Percentiles rank a stretch among this genome's conserved stretches.
Evolutionary conservation across 2,113 vertebrate genomes (phyloP).

Genomic region (Helogale parvula): DNA sequence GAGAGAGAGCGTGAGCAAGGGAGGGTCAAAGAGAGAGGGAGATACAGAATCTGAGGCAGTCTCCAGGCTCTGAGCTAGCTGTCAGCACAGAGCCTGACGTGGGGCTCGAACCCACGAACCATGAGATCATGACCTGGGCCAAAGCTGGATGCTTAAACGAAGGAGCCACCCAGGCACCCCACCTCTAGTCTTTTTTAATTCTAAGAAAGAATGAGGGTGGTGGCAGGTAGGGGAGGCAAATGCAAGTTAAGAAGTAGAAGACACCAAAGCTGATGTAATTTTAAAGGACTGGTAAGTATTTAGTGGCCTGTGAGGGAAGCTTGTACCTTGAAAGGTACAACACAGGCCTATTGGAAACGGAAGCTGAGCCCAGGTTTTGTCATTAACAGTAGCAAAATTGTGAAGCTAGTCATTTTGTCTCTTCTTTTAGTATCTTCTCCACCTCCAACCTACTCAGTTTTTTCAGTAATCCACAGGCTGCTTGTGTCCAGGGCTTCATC

Average conservation of each 20-base stretch:
- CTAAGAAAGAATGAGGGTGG: not conserved
- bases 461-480: not conserved
- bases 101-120: too few species aligned
- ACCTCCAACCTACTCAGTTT: not conserved
- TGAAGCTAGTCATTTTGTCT: not conserved
- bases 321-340: not conserved
- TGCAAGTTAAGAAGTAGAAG: not conserved
- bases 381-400: not conserved
- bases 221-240: not conserved
- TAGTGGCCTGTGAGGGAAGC: slow-evolving; percentile 13
- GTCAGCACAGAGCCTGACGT: too few species aligned
- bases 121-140: too few species aligned
- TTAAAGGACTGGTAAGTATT: not conserved
- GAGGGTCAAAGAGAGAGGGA: too few species aligned
- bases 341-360: not conserved
- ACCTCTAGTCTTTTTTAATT: not conserved
- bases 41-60: too few species aligned
- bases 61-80: too few species aligned
- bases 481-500: not conserved
- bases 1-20: too few species aligned
- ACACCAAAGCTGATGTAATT: not conserved
- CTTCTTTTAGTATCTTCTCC: not conserved
- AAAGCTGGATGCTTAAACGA: too few species aligned
- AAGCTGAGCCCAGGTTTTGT: not conserved
- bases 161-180: too few species aligned